phyloP scores from a whole-genome alignment of 2,113 vertebrate species.

The Callorhinus ursinus region DNA sequence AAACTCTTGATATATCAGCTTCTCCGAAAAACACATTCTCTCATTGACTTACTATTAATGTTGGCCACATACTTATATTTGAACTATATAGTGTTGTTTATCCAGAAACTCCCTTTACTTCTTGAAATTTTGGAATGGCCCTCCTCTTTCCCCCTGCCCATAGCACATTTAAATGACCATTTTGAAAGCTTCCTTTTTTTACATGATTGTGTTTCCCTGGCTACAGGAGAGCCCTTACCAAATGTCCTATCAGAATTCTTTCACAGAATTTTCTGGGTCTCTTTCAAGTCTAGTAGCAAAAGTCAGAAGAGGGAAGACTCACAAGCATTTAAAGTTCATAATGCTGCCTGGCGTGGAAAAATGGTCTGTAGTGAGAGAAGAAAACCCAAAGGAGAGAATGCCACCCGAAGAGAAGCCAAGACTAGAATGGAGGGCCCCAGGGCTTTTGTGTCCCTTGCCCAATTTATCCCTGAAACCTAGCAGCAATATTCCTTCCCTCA shows the following conservation, averaged over 20 bases:
- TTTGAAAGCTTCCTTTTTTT: neutral
- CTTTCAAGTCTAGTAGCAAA: neutral
- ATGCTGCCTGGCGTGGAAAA: neutral
- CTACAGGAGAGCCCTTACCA: neutral
- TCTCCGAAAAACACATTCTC: neutral
- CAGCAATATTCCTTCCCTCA: neutral
- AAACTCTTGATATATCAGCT: neutral
- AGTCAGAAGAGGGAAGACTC: neutral
- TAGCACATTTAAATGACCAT: neutral
- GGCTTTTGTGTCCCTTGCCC: neutral
- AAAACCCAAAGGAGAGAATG: neutral
- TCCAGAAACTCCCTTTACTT: neutral
- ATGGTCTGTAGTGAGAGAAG: neutral
- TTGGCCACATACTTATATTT: neutral
- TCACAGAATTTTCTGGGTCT: neutral
- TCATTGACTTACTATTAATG: neutral
- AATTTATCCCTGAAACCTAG: neutral
- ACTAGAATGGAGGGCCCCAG: neutral
- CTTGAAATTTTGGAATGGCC: neutral
- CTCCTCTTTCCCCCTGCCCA: neutral
- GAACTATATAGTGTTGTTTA: neutral
- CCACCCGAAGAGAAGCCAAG: conserved; percentile 11
- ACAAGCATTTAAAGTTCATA: neutral
- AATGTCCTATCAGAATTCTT: neutral
- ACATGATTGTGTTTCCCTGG: neutral